These are phyloP conservation scores for Aramus guarauna DNA, from an alignment of 2,113 vertebrate species.

Conservation along the genomic window DNA sequence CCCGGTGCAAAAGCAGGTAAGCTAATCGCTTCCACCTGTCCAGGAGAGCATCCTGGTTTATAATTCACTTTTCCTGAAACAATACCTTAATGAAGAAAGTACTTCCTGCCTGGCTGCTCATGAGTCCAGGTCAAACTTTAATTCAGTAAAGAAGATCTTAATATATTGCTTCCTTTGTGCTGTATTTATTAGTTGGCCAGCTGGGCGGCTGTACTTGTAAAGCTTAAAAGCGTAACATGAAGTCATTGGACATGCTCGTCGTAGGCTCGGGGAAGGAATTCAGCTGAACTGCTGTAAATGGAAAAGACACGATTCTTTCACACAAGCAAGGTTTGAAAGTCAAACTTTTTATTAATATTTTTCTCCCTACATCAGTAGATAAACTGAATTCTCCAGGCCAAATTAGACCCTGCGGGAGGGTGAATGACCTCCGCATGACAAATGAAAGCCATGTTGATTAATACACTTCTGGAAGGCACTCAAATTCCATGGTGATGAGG, in stretches of 20 bases:
- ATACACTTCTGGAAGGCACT: slow-evolving; percentile 13
- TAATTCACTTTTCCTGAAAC: background rate
- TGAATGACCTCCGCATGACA: background rate
- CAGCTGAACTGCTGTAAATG: background rate
- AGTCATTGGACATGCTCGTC: accelerated
- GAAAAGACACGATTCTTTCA: background rate
- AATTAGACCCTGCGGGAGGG: background rate
- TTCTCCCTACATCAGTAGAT: slow-evolving; percentile 12
- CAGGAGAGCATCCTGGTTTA: background rate
- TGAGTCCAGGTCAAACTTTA: background rate
- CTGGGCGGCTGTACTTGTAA: background rate
- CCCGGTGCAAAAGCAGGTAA: background rate
- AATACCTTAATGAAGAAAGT: background rate
- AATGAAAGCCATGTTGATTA: background rate
- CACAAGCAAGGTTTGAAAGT: background rate
- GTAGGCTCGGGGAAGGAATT: background rate
- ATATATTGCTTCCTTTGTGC: background rate
- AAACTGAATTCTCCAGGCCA: background rate
- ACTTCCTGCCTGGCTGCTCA: background rate
- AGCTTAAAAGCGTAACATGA: background rate
- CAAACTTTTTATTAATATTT: background rate
- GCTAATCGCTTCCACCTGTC: background rate
- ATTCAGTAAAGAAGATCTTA: background rate
- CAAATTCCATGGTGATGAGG: slow-evolving; percentile 30
- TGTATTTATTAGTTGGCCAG: background rate